These are phyloP conservation scores for Tigriopus japonicus DNA, from an alignment of 1,140 invertebrate genomes.

Conservation along the genomic window DNA sequence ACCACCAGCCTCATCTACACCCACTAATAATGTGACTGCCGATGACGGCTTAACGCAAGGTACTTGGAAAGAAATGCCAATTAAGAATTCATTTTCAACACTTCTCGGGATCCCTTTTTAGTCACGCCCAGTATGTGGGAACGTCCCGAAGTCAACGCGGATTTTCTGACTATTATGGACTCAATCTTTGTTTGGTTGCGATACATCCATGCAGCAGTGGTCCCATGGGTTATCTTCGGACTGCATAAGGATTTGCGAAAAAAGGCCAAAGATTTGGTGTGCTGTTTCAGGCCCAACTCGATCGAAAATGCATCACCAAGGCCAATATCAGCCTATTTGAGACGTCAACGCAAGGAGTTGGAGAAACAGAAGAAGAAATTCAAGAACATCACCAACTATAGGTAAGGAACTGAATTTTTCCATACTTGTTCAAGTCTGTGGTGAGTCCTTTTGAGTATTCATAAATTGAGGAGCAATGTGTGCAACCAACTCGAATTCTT, in stretches of 20 bases:
- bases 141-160: not conserved
- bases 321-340: slow-evolving; percentile 1
- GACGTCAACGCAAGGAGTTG: not conserved
- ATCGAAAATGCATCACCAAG: not conserved
- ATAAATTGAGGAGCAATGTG: too few species aligned
- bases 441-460: too few species aligned
- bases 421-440: too few species aligned
- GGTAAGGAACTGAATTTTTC: not conserved
- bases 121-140: not conserved
- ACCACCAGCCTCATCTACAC: not conserved
- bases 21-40: not conserved
- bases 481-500: too few species aligned
- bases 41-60: not conserved
- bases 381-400: slow-evolving; percentile 10
- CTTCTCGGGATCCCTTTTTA: too few species aligned
- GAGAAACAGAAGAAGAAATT: not conserved
- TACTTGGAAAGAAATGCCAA: not conserved
- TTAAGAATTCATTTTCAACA: not conserved
- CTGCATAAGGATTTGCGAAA: slow-evolving; percentile 1
- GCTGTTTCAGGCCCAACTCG: slow-evolving; percentile 5
- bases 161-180: not conserved
- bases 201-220: not conserved
- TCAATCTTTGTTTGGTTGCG: slow-evolving; percentile 5
- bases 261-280: not conserved
- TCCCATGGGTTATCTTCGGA: not conserved